Percentiles rank a stretch among this genome's conserved stretches.
These are phyloP conservation scores for Patiria miniata DNA, from an alignment of 35 echinoderm and acorn worm genomes.

Conservation along the genomic window DNA sequence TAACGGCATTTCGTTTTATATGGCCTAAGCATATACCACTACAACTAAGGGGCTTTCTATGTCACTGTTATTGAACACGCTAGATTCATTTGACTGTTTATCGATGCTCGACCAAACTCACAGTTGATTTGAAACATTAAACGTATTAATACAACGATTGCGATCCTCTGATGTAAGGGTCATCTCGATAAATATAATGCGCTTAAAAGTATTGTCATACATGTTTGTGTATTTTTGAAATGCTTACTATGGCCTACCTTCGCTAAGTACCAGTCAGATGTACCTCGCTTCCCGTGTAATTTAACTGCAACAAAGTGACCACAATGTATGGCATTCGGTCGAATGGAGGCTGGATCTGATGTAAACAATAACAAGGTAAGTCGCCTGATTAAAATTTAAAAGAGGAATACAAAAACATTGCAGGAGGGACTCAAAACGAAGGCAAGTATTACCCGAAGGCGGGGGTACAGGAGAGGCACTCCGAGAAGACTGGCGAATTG, in stretches of 20 bases:
- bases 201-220: background rate
- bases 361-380: background rate
- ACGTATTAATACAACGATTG: background rate
- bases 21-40: no score
- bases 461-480: no score
- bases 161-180: background rate
- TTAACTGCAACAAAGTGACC: background rate
- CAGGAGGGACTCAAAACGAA: background rate
- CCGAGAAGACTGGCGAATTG: no score
- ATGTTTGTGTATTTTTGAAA: background rate
- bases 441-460: background rate
- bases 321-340: background rate
- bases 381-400: background rate
- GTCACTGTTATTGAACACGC: no score
- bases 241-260: background rate
- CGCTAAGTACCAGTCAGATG: background rate
- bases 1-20: no score
- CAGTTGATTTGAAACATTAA: background rate
- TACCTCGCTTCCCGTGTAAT: background rate
- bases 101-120: no score
- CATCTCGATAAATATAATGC: background rate
- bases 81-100: no score
- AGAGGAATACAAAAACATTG: background rate
- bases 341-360: background rate
- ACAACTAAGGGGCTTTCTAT: no score